phyloP scores from a whole-genome alignment of 2,113 vertebrate species.

The Paratilapia polleni region DNA sequence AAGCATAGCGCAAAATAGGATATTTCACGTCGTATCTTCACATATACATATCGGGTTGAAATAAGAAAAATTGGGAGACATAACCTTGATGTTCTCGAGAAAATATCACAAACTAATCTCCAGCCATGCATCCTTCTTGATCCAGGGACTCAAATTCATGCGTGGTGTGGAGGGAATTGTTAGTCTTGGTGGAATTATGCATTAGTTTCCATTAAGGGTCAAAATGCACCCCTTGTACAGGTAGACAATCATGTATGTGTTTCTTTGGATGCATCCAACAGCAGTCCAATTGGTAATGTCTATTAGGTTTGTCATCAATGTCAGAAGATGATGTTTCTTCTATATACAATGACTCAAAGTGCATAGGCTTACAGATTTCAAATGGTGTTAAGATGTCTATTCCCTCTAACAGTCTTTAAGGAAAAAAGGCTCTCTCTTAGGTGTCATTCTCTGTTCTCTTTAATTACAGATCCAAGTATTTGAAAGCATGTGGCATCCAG shows the following conservation, averaged over 20 bases:
- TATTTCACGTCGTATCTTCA: neutral
- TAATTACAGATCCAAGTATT: slow-evolving; percentile 16
- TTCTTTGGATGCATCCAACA: too few species aligned
- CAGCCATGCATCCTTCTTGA: neutral
- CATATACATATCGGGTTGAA: neutral
- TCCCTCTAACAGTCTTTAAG: neutral
- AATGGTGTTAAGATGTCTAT: neutral
- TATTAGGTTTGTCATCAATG: neutral
- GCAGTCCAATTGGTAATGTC: neutral
- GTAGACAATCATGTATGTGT: neutral
- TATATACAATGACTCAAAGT: too few species aligned
- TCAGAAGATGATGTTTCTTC: neutral
- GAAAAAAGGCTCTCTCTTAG: neutral
- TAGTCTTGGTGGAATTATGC: neutral
- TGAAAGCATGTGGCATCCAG: slow-evolving; percentile 11
- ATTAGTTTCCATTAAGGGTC: neutral
- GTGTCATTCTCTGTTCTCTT: neutral
- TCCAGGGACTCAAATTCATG: neutral
- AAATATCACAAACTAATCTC: neutral
- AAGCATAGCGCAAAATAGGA: neutral
- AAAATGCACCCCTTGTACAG: neutral
- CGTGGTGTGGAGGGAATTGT: neutral
- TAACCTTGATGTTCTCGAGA: neutral
- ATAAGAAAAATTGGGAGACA: too few species aligned
- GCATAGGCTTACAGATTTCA: neutral